phyloP scores from a whole-genome alignment of 2,888 invertebrate species.

The Drosophila rellima region DNA sequence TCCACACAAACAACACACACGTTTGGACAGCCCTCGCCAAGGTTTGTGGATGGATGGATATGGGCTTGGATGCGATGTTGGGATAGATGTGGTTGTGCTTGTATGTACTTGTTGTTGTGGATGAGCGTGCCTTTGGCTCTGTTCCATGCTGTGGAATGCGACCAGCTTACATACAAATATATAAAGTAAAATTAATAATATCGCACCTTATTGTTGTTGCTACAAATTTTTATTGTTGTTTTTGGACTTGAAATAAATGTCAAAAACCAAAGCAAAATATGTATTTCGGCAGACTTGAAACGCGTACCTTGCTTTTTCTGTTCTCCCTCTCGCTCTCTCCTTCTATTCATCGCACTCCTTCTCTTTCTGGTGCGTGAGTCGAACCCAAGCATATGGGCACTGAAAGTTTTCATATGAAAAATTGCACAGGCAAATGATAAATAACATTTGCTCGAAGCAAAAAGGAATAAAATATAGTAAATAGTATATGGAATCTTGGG shows the following conservation, averaged over 20 bases:
- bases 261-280: slow-evolving; percentile 55
- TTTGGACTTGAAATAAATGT: slow-evolving; percentile 56
- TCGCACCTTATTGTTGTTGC: slow-evolving; percentile 63
- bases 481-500: slow-evolving; percentile 10
- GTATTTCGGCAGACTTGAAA: slow-evolving; percentile 30
- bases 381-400: slow-evolving; percentile 27
- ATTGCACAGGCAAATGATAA: slow-evolving; percentile 82
- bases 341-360: background rate
- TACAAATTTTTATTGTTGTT: slow-evolving; percentile 51
- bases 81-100: slow-evolving; percentile 9
- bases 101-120: slow-evolving; percentile 21
- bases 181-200: slow-evolving; percentile 75
- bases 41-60: slow-evolving; percentile 23
- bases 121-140: slow-evolving; percentile 54
- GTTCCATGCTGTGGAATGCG: slow-evolving; percentile 53
- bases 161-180: slow-evolving; percentile 21
- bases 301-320: slow-evolving; percentile 1
- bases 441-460: slow-evolving; percentile 76
- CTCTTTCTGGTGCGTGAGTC: slow-evolving; percentile 41
- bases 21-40: slow-evolving; percentile 13
- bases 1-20: slow-evolving; percentile 44
- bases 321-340: background rate
- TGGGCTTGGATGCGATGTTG: slow-evolving; percentile 34
- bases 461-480: slow-evolving; percentile 26
- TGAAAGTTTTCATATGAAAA: slow-evolving; percentile 75